Percentiles rank a stretch among this genome's conserved stretches.
These are phyloP conservation scores for Chondrosia reniformis DNA, from an alignment of 37 sponge, comb jelly and placozoan genomes.

Conservation along the genomic window DNA sequence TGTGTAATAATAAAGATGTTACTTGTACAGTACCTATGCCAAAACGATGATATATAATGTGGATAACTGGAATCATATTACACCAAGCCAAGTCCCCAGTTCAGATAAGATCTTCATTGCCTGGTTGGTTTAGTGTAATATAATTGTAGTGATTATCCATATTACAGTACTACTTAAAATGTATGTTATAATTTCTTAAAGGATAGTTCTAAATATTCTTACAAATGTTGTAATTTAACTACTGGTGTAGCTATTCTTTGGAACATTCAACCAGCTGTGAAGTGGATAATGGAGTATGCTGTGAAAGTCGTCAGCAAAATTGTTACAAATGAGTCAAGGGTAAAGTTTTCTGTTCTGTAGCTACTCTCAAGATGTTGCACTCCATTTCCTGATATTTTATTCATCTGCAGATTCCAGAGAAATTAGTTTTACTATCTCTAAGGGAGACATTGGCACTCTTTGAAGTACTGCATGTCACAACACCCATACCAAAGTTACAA, in stretches of 20 bases:
- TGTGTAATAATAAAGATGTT: no score
- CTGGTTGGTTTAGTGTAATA: no score
- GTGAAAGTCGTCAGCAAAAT: background rate
- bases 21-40: no score
- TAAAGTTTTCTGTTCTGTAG: background rate
- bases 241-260: background rate
- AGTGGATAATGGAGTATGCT: constrained; percentile 6
- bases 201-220: no score
- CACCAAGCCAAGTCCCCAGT: no score
- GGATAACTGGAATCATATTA: no score
- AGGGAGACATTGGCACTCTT: background rate
- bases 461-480: background rate
- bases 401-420: constrained; percentile 15
- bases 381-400: background rate
- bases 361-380: background rate
- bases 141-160: no score
- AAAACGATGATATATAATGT: no score
- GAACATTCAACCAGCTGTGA: background rate
- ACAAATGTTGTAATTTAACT: no score
- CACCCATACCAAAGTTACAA: background rate
- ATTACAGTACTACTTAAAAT: no score
- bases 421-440: background rate
- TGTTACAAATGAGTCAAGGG: background rate
- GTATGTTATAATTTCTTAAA: no score
- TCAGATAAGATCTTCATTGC: no score